Conservation (phyloP, 2,113 vertebrate genomes). For the Sturnus vulgaris region DNA sequence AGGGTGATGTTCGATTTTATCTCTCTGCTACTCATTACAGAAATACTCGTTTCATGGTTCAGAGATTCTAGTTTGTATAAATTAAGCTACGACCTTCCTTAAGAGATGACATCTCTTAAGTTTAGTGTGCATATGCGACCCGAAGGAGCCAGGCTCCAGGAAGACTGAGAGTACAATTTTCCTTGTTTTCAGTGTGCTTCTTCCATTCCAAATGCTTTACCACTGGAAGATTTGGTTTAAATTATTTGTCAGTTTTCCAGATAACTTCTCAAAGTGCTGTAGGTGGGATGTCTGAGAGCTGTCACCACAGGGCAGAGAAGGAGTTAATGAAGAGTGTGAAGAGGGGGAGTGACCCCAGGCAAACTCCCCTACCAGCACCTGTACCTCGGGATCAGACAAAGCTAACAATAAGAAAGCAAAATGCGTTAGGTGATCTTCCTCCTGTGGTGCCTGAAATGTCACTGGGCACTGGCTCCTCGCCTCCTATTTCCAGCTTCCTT, state of each 20-base stretch:
- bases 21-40: neutral
- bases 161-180: neutral
- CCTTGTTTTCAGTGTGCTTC: neutral
- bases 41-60: neutral
- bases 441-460: conserved; percentile 66
- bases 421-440: conserved; percentile 75
- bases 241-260: fast-evolving
- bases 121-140: fast-evolving
- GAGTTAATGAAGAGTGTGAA: conserved; percentile 22
- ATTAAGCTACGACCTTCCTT: neutral
- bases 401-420: conserved; percentile 69
- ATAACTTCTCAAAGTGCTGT: neutral
- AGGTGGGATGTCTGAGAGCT: fast-evolving
- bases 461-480: conserved; percentile 70
- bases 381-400: conserved; percentile 60
- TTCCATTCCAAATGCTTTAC: neutral
- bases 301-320: neutral
- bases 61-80: neutral
- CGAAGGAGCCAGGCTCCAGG: neutral
- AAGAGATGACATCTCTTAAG: neutral
- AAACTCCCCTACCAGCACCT: conserved; percentile 49
- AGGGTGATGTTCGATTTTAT: neutral
- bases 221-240: neutral
- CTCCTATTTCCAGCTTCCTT: conserved; percentile 74
- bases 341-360: neutral